Conservation (phyloP, 2,888 invertebrate genomes). For the Aphidius colemani region DNA sequence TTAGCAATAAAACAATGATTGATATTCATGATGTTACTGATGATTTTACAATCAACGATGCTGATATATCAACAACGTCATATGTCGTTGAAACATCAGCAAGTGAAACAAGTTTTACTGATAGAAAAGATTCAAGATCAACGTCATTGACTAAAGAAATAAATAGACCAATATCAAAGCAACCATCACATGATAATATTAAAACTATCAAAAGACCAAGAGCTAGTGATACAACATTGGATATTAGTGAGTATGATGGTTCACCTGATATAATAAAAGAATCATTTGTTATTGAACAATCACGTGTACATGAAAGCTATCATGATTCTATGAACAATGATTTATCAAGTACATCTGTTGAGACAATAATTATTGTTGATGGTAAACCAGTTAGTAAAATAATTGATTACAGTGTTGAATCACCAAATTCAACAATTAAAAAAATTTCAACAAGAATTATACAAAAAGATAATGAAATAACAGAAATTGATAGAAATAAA, state of each 20-base stretch:
- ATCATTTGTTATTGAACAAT: constrained; percentile 41
- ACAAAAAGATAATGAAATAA: neutral
- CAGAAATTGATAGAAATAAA: constrained; percentile 16
- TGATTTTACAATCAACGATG: constrained; percentile 52
- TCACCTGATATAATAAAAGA: constrained; percentile 34
- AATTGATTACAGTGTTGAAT: constrained; percentile 10
- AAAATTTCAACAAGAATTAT: constrained; percentile 4
- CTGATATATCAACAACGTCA: constrained; percentile 46
- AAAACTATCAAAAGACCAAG: constrained; percentile 32
- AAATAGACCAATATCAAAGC: constrained; percentile 16
- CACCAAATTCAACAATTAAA: neutral
- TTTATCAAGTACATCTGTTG: constrained; percentile 44
- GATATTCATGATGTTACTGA: constrained; percentile 50
- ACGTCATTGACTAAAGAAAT: neutral
- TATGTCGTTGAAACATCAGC: constrained; percentile 52
- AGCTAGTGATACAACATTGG: constrained; percentile 39
- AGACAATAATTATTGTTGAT: constrained; percentile 47
- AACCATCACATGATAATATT: neutral
- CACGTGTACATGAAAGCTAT: constrained; percentile 41
- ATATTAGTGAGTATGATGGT: constrained; percentile 33
- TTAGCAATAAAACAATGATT: constrained; percentile 33
- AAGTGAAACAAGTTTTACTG: constrained; percentile 48
- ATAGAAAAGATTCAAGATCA: constrained; percentile 39
- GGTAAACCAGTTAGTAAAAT: constrained; percentile 40
- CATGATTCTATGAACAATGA: constrained; percentile 43